phyloP scores from a whole-genome alignment of 1,140 invertebrate genomes.

The Ceratosolen fusciceps region DNA sequence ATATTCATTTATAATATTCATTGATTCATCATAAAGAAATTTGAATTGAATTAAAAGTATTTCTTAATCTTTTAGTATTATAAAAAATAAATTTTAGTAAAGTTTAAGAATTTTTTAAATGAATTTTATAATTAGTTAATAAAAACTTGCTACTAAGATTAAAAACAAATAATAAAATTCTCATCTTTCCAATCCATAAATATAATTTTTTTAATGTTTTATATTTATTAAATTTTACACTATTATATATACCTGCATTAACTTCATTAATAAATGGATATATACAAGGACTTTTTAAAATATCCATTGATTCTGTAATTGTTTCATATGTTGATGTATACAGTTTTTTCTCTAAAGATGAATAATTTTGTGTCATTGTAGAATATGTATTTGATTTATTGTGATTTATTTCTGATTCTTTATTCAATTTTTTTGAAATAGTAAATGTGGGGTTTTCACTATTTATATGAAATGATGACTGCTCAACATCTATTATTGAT shows the following conservation, averaged over 20 bases:
- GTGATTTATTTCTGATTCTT: not conserved
- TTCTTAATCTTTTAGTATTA: not conserved
- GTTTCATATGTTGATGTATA: not conserved
- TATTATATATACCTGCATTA: conserved; percentile 2
- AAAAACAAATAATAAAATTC: no score
- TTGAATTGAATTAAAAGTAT: not conserved
- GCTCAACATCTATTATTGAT: not conserved
- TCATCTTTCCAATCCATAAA: no score
- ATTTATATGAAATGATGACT: not conserved
- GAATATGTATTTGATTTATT: not conserved
- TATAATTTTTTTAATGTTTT: no score
- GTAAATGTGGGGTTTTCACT: not conserved
- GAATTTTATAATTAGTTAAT: no score
- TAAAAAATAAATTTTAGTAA: not conserved
- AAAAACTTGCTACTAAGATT: no score
- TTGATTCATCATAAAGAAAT: not conserved
- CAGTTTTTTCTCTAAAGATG: not conserved
- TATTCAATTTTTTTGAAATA: not conserved
- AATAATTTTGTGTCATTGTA: not conserved
- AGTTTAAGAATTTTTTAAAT: no score
- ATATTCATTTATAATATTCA: no score
- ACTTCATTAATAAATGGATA: not conserved
- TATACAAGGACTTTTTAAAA: not conserved
- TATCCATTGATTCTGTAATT: not conserved
- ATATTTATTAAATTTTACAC: not conserved